Evolutionary conservation across 2,113 vertebrate species (phyloP), one percentile per base, ranked within the genome.

Genomic region (Barnardius zonarius): DNA sequence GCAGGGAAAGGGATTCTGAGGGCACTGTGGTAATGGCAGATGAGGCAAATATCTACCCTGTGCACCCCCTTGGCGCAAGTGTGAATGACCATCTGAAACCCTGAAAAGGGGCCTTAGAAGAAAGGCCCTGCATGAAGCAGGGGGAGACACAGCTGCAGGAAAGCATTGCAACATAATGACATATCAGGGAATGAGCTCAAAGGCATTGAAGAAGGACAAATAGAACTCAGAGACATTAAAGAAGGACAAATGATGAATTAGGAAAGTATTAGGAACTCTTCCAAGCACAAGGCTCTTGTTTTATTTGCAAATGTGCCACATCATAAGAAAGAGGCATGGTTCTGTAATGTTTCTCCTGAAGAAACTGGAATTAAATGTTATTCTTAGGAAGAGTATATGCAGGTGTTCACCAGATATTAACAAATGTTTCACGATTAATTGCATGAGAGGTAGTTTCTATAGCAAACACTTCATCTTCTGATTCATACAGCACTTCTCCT

Each of bases 341-440:
- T 88, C 43, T 78, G 49, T 83, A 78, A 88, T 78, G 6, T 70
- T 85, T 83, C 63, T 94, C 7, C 61, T 86, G 77, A 73, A 95
- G 66, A 88, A 96, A 81, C 11, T 70, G 57, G 44, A 86, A 69
- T 86, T 51, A 43, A 61, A 86, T 93, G 39, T 93, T 95, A 72
- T 90, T 88, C 94, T 93, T 88, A 92, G 57, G 24, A 96, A 75
- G 31, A 44, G 39, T 19, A 44, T 79, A 66, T 49, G 74, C 88
- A 95, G 86, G 66, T 96, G 93, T 68, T 94, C 83, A 78, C 30
- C 86, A 96, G 83, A 69, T 84, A 96, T 52, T 88, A 86, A 88
- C 90, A 88, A 93, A 88, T 33, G 28, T 54, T 81, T 84, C 63
- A 77, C 48, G 93, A 76, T 75, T 93, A 86, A 94, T 90, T 93